phyloP scores from a whole-genome alignment of 2,797 vertebrate species.

The Pipistrellus pygmaeus region DNA sequence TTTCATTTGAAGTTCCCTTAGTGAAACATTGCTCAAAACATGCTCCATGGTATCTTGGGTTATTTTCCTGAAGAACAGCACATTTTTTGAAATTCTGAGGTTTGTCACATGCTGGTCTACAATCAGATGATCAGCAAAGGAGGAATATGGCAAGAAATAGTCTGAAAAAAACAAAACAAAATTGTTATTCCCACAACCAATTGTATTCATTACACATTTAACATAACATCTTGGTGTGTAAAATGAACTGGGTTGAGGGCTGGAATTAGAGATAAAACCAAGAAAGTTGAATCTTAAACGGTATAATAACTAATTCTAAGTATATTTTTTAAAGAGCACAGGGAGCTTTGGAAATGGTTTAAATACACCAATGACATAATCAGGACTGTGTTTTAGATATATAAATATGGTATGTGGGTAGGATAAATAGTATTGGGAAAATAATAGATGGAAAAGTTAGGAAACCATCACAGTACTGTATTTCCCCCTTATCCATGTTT shows the following conservation, averaged over 20 bases:
- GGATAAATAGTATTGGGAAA: background rate
- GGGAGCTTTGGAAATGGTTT: background rate
- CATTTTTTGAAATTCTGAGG: background rate
- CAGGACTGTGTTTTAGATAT: background rate
- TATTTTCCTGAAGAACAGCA: constrained; percentile 20
- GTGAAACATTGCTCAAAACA: background rate
- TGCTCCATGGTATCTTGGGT: background rate
- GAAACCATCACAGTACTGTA: background rate
- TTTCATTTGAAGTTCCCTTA: background rate
- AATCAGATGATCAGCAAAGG: constrained; percentile 12
- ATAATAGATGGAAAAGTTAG: background rate
- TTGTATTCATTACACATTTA: background rate
- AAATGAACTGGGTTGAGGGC: background rate
- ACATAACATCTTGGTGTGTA: background rate
- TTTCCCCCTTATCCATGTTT: background rate
- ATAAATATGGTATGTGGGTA: background rate
- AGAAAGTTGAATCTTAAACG: background rate
- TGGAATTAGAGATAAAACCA: background rate
- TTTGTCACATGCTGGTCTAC: background rate
- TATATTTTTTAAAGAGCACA: constrained; percentile 31
- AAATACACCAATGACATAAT: background rate
- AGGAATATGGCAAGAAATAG: constrained; percentile 21
- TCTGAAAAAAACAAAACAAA: constrained; percentile 15
- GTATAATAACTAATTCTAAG: constrained; percentile 14
- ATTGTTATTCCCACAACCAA: background rate